Conservation (phyloP, 2,888 invertebrate species). For the Drosophila flavopinicola region DNA sequence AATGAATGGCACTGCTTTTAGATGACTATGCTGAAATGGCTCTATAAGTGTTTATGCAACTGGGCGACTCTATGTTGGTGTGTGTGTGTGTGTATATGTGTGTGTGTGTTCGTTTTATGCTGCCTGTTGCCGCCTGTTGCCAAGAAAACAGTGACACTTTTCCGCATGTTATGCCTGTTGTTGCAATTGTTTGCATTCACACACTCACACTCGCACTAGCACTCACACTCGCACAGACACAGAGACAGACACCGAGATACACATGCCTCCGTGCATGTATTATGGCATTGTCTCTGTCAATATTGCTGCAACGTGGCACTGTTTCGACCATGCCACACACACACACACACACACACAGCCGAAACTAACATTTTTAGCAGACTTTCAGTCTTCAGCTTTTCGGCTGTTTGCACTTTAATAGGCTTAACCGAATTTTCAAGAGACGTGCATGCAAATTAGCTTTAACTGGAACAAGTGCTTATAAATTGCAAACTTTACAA, state of each 20-base stretch:
- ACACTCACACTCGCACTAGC: constrained; percentile 23
- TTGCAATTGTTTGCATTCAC: constrained; percentile 69
- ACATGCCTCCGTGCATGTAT: constrained; percentile 58
- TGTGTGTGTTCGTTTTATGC: too few species aligned
- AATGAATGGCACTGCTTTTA: constrained; percentile 70
- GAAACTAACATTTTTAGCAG: constrained; percentile 68
- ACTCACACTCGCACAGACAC: constrained; percentile 12
- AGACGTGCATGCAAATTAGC: constrained; percentile 41
- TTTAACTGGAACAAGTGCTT: constrained; percentile 22
- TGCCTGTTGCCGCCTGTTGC: constrained; percentile 57
- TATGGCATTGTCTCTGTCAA: constrained; percentile 76
- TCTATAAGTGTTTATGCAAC: constrained; percentile 77
- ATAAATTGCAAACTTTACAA: constrained; percentile 37
- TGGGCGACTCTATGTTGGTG: constrained; percentile 31
- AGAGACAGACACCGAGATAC: constrained; percentile 4
- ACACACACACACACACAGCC: constrained; percentile 4
- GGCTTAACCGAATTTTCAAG: constrained; percentile 18
- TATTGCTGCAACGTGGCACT: constrained; percentile 64
- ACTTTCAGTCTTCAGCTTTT: constrained; percentile 52
- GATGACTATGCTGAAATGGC: constrained; percentile 74
- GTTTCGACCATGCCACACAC: constrained; percentile 33
- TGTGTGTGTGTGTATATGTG: constrained; percentile 14
- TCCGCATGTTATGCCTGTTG: constrained; percentile 77
- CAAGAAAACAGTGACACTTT: constrained; percentile 75
- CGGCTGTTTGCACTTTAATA: constrained; percentile 56